phyloP scores from a whole-genome alignment of 2,888 invertebrate genomes.

The Pristionchus entomophagus region DNA sequence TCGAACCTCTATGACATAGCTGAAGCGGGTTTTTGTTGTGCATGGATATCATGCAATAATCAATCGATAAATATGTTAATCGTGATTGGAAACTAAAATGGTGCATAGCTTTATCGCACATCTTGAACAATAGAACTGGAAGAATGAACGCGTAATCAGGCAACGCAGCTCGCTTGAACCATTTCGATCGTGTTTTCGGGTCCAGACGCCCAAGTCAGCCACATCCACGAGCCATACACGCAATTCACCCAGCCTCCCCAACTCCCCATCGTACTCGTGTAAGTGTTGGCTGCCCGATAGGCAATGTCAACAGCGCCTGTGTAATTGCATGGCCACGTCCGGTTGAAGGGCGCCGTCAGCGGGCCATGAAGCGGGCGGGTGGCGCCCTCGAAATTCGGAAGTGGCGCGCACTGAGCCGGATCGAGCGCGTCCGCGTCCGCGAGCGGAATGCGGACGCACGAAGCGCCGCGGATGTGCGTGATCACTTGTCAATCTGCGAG shows the following conservation, averaged over 20 bases:
- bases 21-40: neutral
- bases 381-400: neutral
- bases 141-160: no score
- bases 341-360: neutral
- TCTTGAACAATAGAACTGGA: no score
- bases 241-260: neutral
- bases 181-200: neutral
- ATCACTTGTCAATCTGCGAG: neutral
- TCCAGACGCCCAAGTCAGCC: neutral
- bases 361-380: neutral
- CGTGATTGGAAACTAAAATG: no score
- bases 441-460: neutral
- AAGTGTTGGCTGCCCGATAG: no score
- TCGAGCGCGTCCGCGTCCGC: neutral
- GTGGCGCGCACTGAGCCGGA: neutral
- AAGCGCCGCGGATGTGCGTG: neutral
- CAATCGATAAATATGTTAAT: neutral
- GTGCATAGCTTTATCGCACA: no score
- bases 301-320: neutral
- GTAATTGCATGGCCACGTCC: neutral
- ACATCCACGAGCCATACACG: neutral
- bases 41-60: neutral
- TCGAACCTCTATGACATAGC: constrained; percentile 7
- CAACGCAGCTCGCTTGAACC: neutral
- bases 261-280: no score